Base-by-base conservation (phyloP, 2,113 vertebrate genomes). In the Mormyrus lacerda region DNA sequence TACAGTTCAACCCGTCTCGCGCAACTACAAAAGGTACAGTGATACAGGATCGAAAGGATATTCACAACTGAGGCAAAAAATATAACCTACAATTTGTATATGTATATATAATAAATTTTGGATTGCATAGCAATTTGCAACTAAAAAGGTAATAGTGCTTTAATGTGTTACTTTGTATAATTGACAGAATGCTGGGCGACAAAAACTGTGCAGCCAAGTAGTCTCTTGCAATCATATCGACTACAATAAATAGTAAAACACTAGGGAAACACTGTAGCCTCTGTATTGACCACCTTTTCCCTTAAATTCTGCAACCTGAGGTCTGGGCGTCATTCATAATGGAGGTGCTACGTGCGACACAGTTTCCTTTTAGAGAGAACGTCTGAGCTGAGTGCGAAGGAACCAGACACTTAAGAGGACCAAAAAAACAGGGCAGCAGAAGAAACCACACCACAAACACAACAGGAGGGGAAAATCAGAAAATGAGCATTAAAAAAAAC, bases 111-210 rank as follows among this genome's bases (percentile, higher is more conserved):
- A 69, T 45, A 90, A 90, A 87, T 88, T 88, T 55, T 39, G 45
- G 90, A 88, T 95, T 95, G 96, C 96, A 96, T 96, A 96, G 96
- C 94, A 94, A 96, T 95, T 94, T 93, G 94, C 94, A 94, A 90
- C 93, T 87, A 44, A 91, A 91, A 91, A 91, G 51, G 91, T 69
- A 85, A 92, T 89, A 90, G 91, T 91, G 90, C 88, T 89, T 91
- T 53, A 83, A 76, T 85, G 55, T 58, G 53, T 85, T 87, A 47
- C 31, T 19, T 83, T 53, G 45, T 50, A 48, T 90, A 73, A 91
- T 51, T 90, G 90, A 92, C 89, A 92, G 88, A 82, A 19, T 58
- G 85, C 89, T 88, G 87, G 89, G 93, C 88, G 91, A 90, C 87
- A 87, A 91, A 93, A 92, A 90, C 3, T 87, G 84, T 89, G 88